Percentiles rank a stretch among this genome's conserved stretches.
These are phyloP conservation scores for Eciton burchellii DNA, from an alignment of 1,140 invertebrate genomes.

Conservation along the genomic window DNA sequence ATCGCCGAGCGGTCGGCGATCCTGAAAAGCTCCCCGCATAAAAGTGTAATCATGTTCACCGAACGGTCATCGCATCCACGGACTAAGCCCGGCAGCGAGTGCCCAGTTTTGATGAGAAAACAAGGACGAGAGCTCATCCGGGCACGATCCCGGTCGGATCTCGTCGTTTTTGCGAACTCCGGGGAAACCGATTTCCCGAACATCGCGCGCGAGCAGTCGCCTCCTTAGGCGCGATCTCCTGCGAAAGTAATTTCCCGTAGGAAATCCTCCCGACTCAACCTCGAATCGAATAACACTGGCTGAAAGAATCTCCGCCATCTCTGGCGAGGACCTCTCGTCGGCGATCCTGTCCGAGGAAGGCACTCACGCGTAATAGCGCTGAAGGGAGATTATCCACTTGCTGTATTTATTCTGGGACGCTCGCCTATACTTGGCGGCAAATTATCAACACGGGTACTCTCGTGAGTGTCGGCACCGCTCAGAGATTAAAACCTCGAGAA, in stretches of 20 bases:
- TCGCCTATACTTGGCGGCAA: constrained; percentile 30
- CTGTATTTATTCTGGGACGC: constrained; percentile 32
- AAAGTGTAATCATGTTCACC: constrained; percentile 17
- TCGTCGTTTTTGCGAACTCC: constrained; percentile 49
- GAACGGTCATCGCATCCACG: constrained; percentile 36
- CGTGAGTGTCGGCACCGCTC: background rate
- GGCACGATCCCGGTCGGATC: constrained; percentile 26
- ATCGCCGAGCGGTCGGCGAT: background rate
- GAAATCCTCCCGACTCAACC: constrained; percentile 75
- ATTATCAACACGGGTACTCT: constrained; percentile 49
- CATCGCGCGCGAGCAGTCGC: constrained; percentile 58
- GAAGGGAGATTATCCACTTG: constrained; percentile 59
- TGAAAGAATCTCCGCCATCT: constrained; percentile 68
- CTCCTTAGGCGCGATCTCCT: constrained; percentile 68
- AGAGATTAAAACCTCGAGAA: constrained; percentile 24
- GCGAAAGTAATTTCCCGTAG: constrained; percentile 76
- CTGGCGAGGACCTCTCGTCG: constrained; percentile 53
- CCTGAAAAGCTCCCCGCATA: background rate
- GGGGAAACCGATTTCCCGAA: constrained; percentile 54
- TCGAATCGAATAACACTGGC: constrained; percentile 74
- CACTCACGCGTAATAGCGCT: constrained; percentile 42
- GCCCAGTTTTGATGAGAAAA: constrained; percentile 56
- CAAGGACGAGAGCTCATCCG: constrained; percentile 41
- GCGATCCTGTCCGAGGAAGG: constrained; percentile 54
- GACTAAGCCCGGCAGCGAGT: constrained; percentile 42